phyloP scores from a whole-genome alignment of 2,113 vertebrate species.

The Limanda limanda region DNA sequence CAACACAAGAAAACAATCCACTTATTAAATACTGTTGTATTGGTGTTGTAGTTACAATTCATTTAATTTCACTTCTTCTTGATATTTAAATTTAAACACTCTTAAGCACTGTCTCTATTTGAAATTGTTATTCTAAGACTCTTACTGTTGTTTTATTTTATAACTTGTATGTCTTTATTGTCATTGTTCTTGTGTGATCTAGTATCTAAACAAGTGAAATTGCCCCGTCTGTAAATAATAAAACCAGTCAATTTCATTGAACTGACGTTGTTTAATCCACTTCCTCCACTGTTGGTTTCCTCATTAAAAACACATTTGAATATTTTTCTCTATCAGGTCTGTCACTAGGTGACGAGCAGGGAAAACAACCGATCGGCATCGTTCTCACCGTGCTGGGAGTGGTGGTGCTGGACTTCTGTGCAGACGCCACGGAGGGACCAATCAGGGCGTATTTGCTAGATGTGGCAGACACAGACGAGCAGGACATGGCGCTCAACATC shows the following conservation, averaged over 20 bases:
- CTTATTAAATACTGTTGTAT: too few relatives aligned
- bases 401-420: slow-evolving; percentile 95
- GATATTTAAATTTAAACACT: neutral
- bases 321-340: slow-evolving; percentile 80
- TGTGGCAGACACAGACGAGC: slow-evolving; percentile 95
- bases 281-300: neutral
- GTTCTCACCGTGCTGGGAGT: slow-evolving; percentile 96
- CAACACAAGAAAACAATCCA: neutral
- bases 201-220: too few relatives aligned
- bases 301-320: neutral
- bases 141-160: too few relatives aligned
- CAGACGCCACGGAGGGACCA: slow-evolving; percentile 93
- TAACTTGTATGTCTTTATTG: too few relatives aligned
- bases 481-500: slow-evolving; percentile 98
- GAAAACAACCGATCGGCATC: slow-evolving; percentile 91
- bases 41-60: too few relatives aligned
- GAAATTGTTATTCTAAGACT: too few relatives aligned
- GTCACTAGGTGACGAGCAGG: slow-evolving; percentile 88
- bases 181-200: too few relatives aligned
- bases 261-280: too few relatives aligned
- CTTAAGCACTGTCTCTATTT: too few relatives aligned
- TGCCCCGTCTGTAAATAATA: too few relatives aligned
- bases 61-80: neutral
- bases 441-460: slow-evolving; percentile 96
- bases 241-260: too few relatives aligned